Conservation (phyloP, 2,113 vertebrate species). For the Amphiprion ocellaris region DNA sequence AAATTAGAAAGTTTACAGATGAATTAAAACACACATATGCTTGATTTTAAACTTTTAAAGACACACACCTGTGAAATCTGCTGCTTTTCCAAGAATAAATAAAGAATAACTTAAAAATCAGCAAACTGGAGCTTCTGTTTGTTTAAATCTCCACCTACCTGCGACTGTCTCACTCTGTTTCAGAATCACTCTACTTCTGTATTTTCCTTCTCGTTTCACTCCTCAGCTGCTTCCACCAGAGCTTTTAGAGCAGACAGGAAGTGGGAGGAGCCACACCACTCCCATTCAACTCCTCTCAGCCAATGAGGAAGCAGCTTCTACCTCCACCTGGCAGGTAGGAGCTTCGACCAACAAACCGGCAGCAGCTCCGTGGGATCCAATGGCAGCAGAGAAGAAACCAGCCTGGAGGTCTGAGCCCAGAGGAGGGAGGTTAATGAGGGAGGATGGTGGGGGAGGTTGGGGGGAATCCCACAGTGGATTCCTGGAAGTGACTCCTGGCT, state of each 20-base stretch:
- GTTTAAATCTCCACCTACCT: constrained; percentile 46
- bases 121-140: too few species aligned
- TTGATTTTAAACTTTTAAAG: too few species aligned
- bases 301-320: constrained; percentile 47
- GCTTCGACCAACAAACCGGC: constrained; percentile 42
- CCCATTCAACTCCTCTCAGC: constrained; percentile 42
- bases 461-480: constrained; percentile 63
- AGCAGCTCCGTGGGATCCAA: neutral
- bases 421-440: neutral
- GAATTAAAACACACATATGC: neutral
- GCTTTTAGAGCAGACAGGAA: constrained; percentile 47
- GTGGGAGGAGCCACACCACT: constrained; percentile 43
- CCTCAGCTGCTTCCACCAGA: constrained; percentile 28
- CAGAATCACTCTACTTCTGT: too few species aligned
- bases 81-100: too few species aligned
- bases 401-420: constrained; percentile 32
- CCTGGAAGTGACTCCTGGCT: constrained; percentile 64
- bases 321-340: constrained; percentile 69
- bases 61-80: too few species aligned
- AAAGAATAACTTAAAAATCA: too few species aligned
- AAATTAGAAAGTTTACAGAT: neutral
- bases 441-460: neutral
- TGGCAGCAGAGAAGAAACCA: neutral
- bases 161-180: neutral
- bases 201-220: constrained; percentile 30